Base-by-base conservation (phyloP, 2,888 invertebrate species). In the Ichneumoninae sp. region DNA sequence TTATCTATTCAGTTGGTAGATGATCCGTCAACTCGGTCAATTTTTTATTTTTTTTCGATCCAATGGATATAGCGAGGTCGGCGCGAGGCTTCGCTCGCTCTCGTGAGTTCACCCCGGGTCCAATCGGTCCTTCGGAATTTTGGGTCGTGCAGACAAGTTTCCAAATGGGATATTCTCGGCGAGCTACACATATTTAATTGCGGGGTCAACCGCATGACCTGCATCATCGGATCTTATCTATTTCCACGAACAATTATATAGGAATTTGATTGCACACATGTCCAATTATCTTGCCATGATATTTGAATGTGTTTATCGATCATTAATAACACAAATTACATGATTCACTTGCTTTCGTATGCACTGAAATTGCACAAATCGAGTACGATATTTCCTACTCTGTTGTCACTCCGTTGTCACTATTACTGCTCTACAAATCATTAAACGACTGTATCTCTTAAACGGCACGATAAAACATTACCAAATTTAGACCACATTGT, bases 71-170 rank as follows among this genome's bases (percentile, higher is more conserved):
- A 57, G 22, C 57, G 22, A 57, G 57, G 26, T 80, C 68, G 66
- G 19, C 78, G 26, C 22, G 16, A 52, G 33, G 22, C 8, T 26
- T 62, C 47, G 33, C 33, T 16, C 44, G 44, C 33, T 57, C n/a
- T 30, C 66, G 54, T n/a, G 36, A 30, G n/a, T 36, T 36, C 65
- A n/a, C 65, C 19, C 13, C n/a, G 33, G 19, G 65, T 36, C 66
- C 33, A 68, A 77, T 82, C 77, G 66, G 77, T 75, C 57, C 40
- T 16, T 13, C 44, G 13, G 74, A 70, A 76, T 70, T 60, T 60
- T 19, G 13, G 76, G 54, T 82, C 70, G 22, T 47, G 19, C 13
- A 19, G 19, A 66, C 66, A 47, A 50, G 60, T 36, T 71, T 30
- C 8, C 62, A 36, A 40, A 47, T 19, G 50, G 19, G 54, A 75